Evolutionary conservation across 1,140 invertebrate species (phyloP), one percentile per base, ranked within the genome.

Genomic region (Lepidotrigona ventralis): DNA sequence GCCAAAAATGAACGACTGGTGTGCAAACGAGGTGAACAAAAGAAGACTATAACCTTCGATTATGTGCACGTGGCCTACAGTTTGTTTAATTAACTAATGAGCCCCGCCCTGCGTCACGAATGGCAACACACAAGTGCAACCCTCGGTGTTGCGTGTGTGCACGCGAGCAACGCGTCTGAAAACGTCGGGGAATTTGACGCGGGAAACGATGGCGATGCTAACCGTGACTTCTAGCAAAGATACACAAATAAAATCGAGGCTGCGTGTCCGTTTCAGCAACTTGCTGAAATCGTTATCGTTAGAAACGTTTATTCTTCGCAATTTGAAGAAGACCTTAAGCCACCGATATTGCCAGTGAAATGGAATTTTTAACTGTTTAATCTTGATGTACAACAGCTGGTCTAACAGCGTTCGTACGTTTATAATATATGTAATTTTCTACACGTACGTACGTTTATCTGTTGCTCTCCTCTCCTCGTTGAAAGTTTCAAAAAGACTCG

Each of bases 1-100:
- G 78, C 17, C 26, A 11, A 53, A 72, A 83, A 53, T 23, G 70
- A 70, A 29, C 54, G 21, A 68, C 19, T 33, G 0, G 23, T 6
- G 11, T 23, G 70, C 1, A 33, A 54, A 39, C 9, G 39, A 54
- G 29, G 33, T 56, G 23, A 76, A 64, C n/a, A 77, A 83, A 66
- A 66, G 39, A n/a, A 51, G 11, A 12, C 21, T 39, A 56, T 73
- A 72, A 79, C 71, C 79, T 81, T 81, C 70, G 79, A 82, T 85
- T 70, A 85, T 73, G 60, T 85, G 85, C 46, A 70, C 81, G 78
- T 71, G 68, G 80, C 83, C 68, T 60, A 74, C 71, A 56, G 63
- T 87, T 90, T 87, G 86, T 89, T 90, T 91, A 91, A 91, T 91
- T 90, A 91, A 91, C 88, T 91, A 91, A 91, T 87, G 86, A 90